Evolutionary conservation across 2,888 invertebrate species (phyloP).

Genomic region (Acleris sparsana): DNA sequence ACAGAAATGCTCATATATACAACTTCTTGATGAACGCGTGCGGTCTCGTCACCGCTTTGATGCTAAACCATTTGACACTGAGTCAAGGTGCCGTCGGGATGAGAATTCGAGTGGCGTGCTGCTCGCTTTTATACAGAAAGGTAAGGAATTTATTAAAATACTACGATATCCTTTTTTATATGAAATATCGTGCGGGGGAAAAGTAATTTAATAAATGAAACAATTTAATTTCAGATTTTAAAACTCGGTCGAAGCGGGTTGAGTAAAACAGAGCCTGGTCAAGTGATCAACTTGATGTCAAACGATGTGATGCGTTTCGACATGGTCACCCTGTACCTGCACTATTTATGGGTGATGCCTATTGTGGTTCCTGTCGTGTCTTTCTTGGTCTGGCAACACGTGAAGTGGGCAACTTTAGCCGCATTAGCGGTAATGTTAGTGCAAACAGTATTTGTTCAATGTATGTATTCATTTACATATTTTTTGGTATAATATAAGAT

Average conservation of each 20-base stretch:
- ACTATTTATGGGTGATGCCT: conserved; percentile 92
- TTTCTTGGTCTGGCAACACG: conserved; percentile 74
- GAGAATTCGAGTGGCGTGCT: conserved; percentile 89
- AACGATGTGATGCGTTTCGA: conserved; percentile 94
- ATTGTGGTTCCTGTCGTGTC: conserved; percentile 86
- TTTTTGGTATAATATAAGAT: background rate
- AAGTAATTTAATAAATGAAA: background rate
- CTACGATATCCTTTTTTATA: no score
- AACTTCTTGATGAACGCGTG: conserved; percentile 85
- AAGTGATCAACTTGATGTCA: conserved; percentile 92
- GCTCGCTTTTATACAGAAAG: conserved; percentile 93
- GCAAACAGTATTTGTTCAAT: conserved; percentile 85
- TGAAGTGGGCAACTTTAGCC: conserved; percentile 69
- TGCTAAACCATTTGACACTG: conserved; percentile 86
- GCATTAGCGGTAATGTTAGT: conserved; percentile 77
- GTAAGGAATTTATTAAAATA: conserved; percentile 63
- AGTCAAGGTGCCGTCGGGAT: conserved; percentile 87
- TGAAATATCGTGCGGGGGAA: no score
- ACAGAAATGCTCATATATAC: conserved; percentile 86
- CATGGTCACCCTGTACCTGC: conserved; percentile 86
- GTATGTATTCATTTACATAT: conserved; percentile 46
- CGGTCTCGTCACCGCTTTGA: conserved; percentile 82
- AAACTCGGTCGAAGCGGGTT: conserved; percentile 83
- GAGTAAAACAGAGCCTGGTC: conserved; percentile 87
- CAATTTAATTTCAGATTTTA: conserved; percentile 60